Evolutionary conservation across 2,113 vertebrate genomes (phyloP).

Genomic region (Scartelaos histophorus): DNA sequence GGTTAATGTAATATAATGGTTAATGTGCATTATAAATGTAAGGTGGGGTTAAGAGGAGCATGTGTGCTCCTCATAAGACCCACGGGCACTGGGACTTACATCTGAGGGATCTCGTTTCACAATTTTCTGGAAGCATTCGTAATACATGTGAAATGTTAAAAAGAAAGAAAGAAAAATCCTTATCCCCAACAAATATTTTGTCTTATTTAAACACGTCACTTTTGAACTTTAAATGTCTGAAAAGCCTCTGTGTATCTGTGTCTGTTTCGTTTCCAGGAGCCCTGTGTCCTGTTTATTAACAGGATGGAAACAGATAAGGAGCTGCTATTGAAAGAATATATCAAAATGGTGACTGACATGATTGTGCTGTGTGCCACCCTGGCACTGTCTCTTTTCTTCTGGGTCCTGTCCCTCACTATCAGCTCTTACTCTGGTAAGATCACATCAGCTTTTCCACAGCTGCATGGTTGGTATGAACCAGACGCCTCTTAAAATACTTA

Average conservation of each 20-base stretch:
- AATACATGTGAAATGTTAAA: conserved; percentile 1
- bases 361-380: conserved; percentile 86
- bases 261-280: conserved; percentile 23
- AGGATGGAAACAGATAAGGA: conserved; percentile 67
- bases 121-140: background rate
- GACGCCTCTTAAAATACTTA: background rate
- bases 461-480: background rate
- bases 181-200: background rate
- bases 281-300: fast-evolving
- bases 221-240: conserved; percentile 3
- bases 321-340: conserved; percentile 73
- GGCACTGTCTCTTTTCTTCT: conserved; percentile 88
- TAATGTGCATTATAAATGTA: background rate
- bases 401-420: conserved; percentile 87
- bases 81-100: background rate
- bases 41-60: background rate
- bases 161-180: background rate
- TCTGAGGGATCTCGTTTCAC: background rate
- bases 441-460: background rate
- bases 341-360: conserved; percentile 91
- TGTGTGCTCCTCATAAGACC: background rate
- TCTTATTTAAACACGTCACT: background rate
- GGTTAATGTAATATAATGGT: background rate
- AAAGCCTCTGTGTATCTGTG: background rate
- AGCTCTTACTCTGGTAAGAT: conserved; percentile 87